A percentile compares a stretch with the other conserved stretches of the same genome.
phyloP scores from a whole-genome alignment of 1,140 invertebrate genomes.

The Drosophila takahashii region DNA sequence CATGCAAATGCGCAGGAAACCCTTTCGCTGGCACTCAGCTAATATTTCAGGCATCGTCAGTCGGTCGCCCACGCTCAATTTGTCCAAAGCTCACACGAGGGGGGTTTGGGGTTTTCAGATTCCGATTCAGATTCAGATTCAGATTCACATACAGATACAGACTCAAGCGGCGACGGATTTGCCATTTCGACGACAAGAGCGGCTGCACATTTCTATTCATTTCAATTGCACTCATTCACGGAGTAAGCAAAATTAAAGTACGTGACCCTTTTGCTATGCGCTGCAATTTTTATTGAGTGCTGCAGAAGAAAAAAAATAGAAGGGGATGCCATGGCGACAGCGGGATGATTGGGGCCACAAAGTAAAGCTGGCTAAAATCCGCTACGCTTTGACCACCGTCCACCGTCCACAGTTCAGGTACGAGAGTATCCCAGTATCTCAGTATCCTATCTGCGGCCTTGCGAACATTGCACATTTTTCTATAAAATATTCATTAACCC shows the following conservation, averaged over 20 bases:
- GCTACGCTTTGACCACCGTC: too few species aligned
- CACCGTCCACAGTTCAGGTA: background rate
- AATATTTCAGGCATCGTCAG: conserved; percentile 49
- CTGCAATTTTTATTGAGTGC: conserved; percentile 76
- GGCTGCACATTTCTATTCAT: conserved; percentile 70
- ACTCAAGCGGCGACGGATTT: background rate
- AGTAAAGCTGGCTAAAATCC: background rate
- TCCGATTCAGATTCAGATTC: background rate
- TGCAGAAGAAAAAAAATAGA: background rate
- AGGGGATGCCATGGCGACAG: background rate
- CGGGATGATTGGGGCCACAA: too few species aligned
- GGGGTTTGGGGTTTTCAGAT: conserved; percentile 1
- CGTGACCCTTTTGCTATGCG: conserved; percentile 69
- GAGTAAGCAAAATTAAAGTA: conserved; percentile 79
- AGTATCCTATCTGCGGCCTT: conserved; percentile 10
- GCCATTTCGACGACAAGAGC: conserved; percentile 19
- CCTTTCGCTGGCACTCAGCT: conserved; percentile 5
- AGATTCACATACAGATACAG: too few species aligned
- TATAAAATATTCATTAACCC: conserved; percentile 79
- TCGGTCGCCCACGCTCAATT: conserved; percentile 26
- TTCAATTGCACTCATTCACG: conserved; percentile 78
- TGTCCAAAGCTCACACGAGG: conserved; percentile 43
- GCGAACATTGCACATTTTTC: conserved; percentile 45
- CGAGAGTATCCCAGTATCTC: conserved; percentile 13
- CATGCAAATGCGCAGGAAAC: conserved; percentile 31